A percentile compares a stretch with the other conserved stretches of the same genome.
These are phyloP conservation scores for Cebus imitator DNA, from an alignment of 2,113 vertebrate species.

Conservation along the genomic window DNA sequence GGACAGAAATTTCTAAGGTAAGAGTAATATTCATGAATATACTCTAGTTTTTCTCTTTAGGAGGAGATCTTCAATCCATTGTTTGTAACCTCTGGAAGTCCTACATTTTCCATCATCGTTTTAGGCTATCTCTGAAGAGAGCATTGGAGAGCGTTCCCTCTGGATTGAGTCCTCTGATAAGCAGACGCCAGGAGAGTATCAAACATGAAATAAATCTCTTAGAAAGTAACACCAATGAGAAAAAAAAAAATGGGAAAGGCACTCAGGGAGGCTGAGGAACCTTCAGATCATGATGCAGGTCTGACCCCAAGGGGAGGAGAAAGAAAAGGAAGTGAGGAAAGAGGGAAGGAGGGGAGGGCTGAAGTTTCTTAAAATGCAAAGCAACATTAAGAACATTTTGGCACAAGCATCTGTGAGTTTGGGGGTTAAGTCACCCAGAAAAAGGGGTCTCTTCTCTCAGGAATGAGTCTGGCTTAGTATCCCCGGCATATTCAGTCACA, in stretches of 20 bases:
- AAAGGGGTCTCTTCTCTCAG: background rate
- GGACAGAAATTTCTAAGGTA: background rate
- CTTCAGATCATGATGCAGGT: background rate
- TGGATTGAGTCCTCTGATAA: background rate
- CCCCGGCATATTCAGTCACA: too few relatives aligned
- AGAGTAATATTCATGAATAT: background rate
- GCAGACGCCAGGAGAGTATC: background rate
- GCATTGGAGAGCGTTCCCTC: background rate
- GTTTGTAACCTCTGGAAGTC: background rate
- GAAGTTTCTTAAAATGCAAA: background rate
- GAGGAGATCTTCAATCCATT: background rate
- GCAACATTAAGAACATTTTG: background rate
- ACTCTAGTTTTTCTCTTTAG: background rate
- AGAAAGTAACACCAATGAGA: too few relatives aligned
- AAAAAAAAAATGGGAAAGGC: background rate
- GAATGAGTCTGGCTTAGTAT: rapidly evolving
- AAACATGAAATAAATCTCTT: background rate
- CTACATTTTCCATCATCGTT: background rate
- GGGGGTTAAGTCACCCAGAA: background rate
- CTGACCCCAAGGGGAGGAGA: background rate
- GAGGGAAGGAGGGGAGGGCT: background rate
- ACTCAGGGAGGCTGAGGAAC: background rate
- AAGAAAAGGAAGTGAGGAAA: background rate
- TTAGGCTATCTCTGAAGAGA: background rate
- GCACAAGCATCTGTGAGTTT: background rate